Evolutionary conservation across 1,140 invertebrate genomes (phyloP), one percentile per base, ranked within the genome.

Genomic region (Varroa destructor): DNA sequence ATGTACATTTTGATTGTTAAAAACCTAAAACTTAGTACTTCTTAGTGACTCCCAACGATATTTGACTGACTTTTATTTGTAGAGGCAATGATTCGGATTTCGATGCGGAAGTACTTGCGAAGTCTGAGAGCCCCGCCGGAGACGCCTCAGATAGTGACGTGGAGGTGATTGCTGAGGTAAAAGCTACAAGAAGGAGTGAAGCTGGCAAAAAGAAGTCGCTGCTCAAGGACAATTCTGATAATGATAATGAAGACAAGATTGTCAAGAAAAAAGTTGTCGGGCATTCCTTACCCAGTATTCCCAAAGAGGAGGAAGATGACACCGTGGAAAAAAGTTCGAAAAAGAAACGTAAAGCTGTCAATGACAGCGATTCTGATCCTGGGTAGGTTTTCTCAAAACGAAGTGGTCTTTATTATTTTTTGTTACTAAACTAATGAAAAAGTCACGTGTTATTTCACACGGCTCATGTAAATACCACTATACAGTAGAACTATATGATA

Each of bases 121-220:
- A 51, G 8, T 51, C 46, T 51, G 46, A 51, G 8, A 8, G 46
- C 46, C 8, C 46, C 46, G 8, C 4, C 8, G 46, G 4, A 51
- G 46, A 51, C 12, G 71, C 51, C 43, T 12, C 71, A 55, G 72
- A 72, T 71, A 72, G 73, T 64, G 75, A 75, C 58, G 74, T 74
- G 58, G 72, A 72, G 73, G 37, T 71, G 70, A 37, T 75, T 56
- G 70, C 74, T 55, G 73, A 75, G 1, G 73, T 73, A 43, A 73
- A 73, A 42, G 70, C 72, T n/a, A 51, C 70, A 1, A 75, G 61
- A 70, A 76, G 71, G 56, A 74, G 74, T 43, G 67, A 71, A n/a
- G 43, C 73, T 36, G 70, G 72, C 25, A 61, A 73, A 70, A 71
- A 73, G 14, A 74, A 73, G 51, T 54, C 72, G 54, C 71, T 71